Conservation (phyloP, 2,797 vertebrate species). For the Sebastes variabilis region DNA sequence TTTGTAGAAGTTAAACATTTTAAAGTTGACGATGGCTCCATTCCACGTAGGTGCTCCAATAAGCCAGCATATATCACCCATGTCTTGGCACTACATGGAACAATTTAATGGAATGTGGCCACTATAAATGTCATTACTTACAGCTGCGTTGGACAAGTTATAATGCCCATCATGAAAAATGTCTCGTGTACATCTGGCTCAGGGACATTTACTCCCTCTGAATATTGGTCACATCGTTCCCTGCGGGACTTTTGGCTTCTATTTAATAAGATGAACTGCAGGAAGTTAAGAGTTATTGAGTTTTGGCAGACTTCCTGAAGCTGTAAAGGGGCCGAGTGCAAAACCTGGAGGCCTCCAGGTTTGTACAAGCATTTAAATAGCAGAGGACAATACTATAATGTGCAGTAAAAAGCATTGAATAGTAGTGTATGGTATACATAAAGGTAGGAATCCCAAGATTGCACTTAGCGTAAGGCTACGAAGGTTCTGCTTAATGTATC, state of each 20-base stretch:
- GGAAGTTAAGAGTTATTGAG: slow-evolving; percentile 37
- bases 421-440: neutral
- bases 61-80: neutral
- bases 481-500: slow-evolving; percentile 1
- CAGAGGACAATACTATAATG: slow-evolving; percentile 9
- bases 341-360: slow-evolving; percentile 22
- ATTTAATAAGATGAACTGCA: slow-evolving; percentile 58
- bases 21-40: neutral
- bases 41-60: neutral
- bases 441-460: neutral
- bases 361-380: slow-evolving; percentile 34
- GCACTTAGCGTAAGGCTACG: slow-evolving; percentile 6
- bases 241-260: slow-evolving; percentile 37
- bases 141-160: slow-evolving; percentile 23
- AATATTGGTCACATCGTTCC: slow-evolving; percentile 27
- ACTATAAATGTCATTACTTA: slow-evolving; percentile 22
- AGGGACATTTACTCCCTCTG: slow-evolving; percentile 24
- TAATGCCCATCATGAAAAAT: slow-evolving; percentile 18
- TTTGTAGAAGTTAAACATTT: neutral
- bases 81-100: neutral
- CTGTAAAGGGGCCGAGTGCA: slow-evolving; percentile 45
- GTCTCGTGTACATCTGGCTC: slow-evolving; percentile 18
- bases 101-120: slow-evolving; percentile 1
- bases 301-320: slow-evolving; percentile 55
- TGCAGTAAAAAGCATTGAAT: slow-evolving; percentile 15